Base-by-base conservation (phyloP, 2,888 invertebrate genomes). In the Seira sanloemensis region DNA sequence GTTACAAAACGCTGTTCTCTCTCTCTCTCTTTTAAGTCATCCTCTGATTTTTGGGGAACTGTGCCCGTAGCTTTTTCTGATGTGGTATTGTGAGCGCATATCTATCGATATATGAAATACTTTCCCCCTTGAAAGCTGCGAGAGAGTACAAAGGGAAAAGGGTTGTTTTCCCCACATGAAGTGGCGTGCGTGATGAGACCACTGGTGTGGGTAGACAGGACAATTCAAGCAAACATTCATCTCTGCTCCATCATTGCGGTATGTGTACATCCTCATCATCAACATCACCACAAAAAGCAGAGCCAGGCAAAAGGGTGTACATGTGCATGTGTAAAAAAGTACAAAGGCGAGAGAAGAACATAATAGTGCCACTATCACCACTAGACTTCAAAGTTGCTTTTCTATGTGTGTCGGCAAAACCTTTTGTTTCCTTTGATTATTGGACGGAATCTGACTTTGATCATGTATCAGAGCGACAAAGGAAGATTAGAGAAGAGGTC, bases 401-500 rank as follows among this genome's bases (percentile, higher is more conserved):
- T 50, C 16, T 50, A 12, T 50, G 21, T 75, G 74, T 76, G 82
- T 78, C 82, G 86, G 82, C 75, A 71, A 67, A 84, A 66, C 65
- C 77, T 78, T 85, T 86, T 88, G 86, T 87, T 88, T 84, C 81
- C 88, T 88, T 88, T 88, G 88, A 88, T 88, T 88, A 88, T 73
- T 83, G 85, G 86, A 82, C 86, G 83, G 88, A 86, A 88, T 86
- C 85, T 84, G 80, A 87, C 88, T 88, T 88, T 88, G 88, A 88
- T 88, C 87, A 87, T 87, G 87, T 84, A 88, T 86, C 86, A 86
- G 85, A 88, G 87, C 86, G 83, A 84, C 79, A 78, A 84, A 85
- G 80, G 85, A 82, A 87, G 85, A 86, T 86, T 85, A 87, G 87
- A 84, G 86, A 74, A 88, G 86, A 86, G 88, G 87, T 88, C 87